Base-by-base conservation (phyloP, 2,888 invertebrate species). In the Pediacus dermestoides region DNA sequence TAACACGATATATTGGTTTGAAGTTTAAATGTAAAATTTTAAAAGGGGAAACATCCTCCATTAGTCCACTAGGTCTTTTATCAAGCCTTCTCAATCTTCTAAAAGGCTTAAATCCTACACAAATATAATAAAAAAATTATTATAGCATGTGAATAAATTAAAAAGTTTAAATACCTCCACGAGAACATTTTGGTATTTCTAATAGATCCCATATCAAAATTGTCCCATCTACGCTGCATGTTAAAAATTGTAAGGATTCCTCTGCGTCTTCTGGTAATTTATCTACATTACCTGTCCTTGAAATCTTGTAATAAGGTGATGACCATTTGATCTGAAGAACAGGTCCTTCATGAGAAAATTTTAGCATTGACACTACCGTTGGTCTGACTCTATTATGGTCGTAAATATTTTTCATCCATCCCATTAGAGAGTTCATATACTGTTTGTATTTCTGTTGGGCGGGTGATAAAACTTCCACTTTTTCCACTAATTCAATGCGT, bases 201-300 rank as follows among this genome's bases (percentile, higher is more conserved):
- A 79, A 76, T 32, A 87, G 66, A 67, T 83, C 80, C 86, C 87
- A 88, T 57, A 85, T 77, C 23, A 80, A 71, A 30, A 87, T 70
- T 1, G 69, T 74, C 1, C 86, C 85, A 60, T 87, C 87, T 45
- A 77, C 71, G 14, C 82, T 76, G 14, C 76, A 73, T 1, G 83
- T 79, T 2, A 80, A 63, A 58, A 87, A 82, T 55, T 82, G 84
- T 38, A 78, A 66, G 7, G 79, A 71, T 13, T 63, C 55, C 7
- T 60, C 57, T 1, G 70, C 63, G 48, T 66, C 71, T 47, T 58
- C 64, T 1, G 55, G 66, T 37, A 68, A 68, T 37, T 57, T 58
- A 46, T 56, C 65, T 8, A 78, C 68, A 67, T 66, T 71, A 0
- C 87, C 86, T 25, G 76, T 79, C 8, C 73, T 67, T 6, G 79